Evolutionary conservation across 1,140 invertebrate genomes (phyloP).

Genomic region (Drosophila simulans): DNA sequence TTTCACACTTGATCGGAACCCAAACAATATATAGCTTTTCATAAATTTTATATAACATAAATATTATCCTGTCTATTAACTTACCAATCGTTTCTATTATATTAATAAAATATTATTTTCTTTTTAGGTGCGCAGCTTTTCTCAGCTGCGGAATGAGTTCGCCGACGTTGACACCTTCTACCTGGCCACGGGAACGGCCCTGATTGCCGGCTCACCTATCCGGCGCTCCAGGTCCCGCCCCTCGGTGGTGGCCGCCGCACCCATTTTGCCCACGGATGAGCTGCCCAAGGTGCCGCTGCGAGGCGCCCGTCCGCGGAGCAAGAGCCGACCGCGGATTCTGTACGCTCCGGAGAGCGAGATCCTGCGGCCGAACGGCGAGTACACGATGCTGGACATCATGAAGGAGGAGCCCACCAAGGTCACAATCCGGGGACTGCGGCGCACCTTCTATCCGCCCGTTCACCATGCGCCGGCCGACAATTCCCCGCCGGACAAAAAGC

Average conservation of each 20-base stretch:
- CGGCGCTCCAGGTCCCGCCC: constrained; percentile 89
- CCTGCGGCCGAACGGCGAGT: constrained; percentile 88
- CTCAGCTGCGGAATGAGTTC: constrained; percentile 95
- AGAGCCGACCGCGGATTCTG: constrained; percentile 91
- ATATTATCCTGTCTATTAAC: too few species aligned
- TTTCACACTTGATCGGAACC: neutral
- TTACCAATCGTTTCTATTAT: too few species aligned
- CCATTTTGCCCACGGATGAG: constrained; percentile 86
- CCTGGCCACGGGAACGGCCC: constrained; percentile 87
- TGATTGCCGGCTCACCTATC: constrained; percentile 87
- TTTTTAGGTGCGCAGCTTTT: constrained; percentile 91
- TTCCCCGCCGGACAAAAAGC: constrained; percentile 93
- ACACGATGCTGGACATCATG: constrained; percentile 92
- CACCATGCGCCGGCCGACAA: constrained; percentile 92
- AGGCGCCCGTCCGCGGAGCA: constrained; percentile 90
- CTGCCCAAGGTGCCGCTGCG: constrained; percentile 80
- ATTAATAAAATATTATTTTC: too few species aligned
- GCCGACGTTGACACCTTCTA: constrained; percentile 96
- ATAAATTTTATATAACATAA: too few species aligned
- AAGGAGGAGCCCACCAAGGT: constrained; percentile 93
- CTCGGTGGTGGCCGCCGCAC: constrained; percentile 78
- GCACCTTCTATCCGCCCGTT: constrained; percentile 94
- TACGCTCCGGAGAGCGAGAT: constrained; percentile 93
- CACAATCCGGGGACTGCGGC: constrained; percentile 92
- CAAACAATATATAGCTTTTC: neutral